Evolutionary conservation across 2,888 invertebrate species (phyloP).

Genomic region (Hirtodrosophila alboralis): DNA sequence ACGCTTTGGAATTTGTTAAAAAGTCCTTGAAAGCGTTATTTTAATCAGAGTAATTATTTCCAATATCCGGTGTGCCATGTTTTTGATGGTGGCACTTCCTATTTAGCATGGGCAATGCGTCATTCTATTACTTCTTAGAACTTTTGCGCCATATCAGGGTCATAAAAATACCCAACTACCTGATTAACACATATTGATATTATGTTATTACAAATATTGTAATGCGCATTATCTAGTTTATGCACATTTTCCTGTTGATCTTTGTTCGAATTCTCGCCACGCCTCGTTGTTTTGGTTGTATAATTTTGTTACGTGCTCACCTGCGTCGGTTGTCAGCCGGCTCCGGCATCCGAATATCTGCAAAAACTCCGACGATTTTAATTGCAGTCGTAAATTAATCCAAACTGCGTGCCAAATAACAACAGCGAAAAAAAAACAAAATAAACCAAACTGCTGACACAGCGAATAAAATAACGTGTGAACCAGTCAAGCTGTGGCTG

Average conservation of each 20-base stretch:
- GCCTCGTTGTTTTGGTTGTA: slow-evolving; percentile 27
- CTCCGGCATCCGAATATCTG: slow-evolving; percentile 31
- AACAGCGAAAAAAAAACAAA: slow-evolving; percentile 31
- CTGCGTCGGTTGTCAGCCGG: slow-evolving; percentile 37
- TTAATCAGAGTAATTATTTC: no score
- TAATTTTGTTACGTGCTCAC: slow-evolving; percentile 36
- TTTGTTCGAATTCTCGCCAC: slow-evolving; percentile 43
- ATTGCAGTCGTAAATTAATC: slow-evolving; percentile 84
- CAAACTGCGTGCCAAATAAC: slow-evolving; percentile 67
- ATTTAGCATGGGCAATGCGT: slow-evolving; percentile 13
- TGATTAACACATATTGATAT: slow-evolving; percentile 56
- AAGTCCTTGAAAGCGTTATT: no score
- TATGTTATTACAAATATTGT: slow-evolving; percentile 33
- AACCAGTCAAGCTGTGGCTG: slow-evolving; percentile 68
- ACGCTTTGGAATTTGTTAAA: no score
- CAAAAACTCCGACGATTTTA: slow-evolving; percentile 67
- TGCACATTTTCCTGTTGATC: slow-evolving; percentile 75
- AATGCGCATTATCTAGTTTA: slow-evolving; percentile 72
- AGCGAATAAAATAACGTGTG: slow-evolving; percentile 59
- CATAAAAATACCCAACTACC: slow-evolving; percentile 63
- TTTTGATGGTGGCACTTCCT: not conserved
- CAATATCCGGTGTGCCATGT: no score
- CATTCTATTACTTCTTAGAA: slow-evolving; percentile 37
- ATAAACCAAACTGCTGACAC: slow-evolving; percentile 29
- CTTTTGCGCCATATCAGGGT: slow-evolving; percentile 31